Base-by-base conservation (phyloP, 2,888 invertebrate species). In the Psylliodes chrysocephalus region DNA sequence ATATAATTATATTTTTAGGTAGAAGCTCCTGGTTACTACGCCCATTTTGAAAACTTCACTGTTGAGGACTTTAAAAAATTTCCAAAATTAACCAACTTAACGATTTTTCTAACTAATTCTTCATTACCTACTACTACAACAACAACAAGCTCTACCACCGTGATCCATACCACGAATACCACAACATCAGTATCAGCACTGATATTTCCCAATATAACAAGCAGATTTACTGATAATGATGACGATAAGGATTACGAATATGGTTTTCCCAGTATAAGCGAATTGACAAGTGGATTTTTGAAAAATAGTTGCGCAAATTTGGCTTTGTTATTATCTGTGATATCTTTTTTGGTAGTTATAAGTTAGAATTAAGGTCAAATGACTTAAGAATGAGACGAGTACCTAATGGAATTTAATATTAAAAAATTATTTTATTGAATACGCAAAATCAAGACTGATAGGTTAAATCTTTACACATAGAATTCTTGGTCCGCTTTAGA, bases 11-110 rank as follows among this genome's bases (percentile, higher is more conserved):
- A 1, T 14, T 69, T 68, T 47, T 51, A 76, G 75, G 69, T 73
- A 4, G 8, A 61, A 33, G 72, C 71, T 19, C 17, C 57, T 7
- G 75, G 75, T 35, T 76, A 74, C 54, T 52, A 67, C 17, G 25
- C 63, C 6, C 12, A 57, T 12, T 33, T 7, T 0, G 33, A 52
- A 46, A 30, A 60, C 4, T 69, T 66, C 35, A 33, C 35, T 7
- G 54, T 71, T 0, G 28, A 63, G 22, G 44, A 63, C 15, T n/a
- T 33, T 7, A 60, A 60, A 5, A 35, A 22, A 1, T 72, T 66
- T 55, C 51, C 59, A 52, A 66, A 62, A 53, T 30, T 67, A 30
- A 65, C 63, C 12, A 22, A 57, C 14, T 7, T 64, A 8, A 52
- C 46, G 28, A 54, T 72, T 40, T 49, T 51, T 12, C 44, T 72